Base-by-base conservation (phyloP, 2,888 invertebrate genomes). In the Hyposoter didymator region DNA sequence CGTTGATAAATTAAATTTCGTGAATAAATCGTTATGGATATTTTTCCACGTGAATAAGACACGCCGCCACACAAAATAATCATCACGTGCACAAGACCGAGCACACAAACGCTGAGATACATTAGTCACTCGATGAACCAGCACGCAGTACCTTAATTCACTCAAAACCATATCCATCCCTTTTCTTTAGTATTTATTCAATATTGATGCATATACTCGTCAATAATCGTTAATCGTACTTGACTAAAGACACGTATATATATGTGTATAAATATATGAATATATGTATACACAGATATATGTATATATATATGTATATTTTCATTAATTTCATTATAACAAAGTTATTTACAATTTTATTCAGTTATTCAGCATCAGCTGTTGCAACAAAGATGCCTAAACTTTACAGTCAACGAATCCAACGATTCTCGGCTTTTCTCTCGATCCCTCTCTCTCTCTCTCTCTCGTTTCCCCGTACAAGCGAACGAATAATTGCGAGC, bases 281-380 rank as follows among this genome's bases (percentile, higher is more conserved):
- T 47, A 47, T 49, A 49, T 49, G n/a, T 55, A 12, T 55, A 55
- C 28, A 55, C 28, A 12, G 22, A 55, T 55, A 55, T 55, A 72
- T 55, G 28, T 55, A 72, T 72, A 45, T 47, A 35, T 75, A 35
- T 45, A 75, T 75, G 19, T 67, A 22, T 67, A 19, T 39, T 67
- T 45, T 66, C 43, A 28, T 55, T 62, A 66, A 84, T 78, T 84
- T 87, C 82, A 72, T 80, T 83, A 80, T 82, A 82, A 86, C 84
- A 87, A 84, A 86, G 82, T 86, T 86, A 87, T 87, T 84, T 84
- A 87, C 87, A 87, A 80, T 85, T 87, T 80, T 79, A 28, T 47
- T 69, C 59, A 43, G 67, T 55, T 67, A 49, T 52, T 59, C 64
- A 80, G 78, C 64, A 84, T 82, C 78, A 49, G n/a, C 52, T 74